A percentile compares a stretch with the other conserved stretches of the same genome.
These are phyloP conservation scores for Oryzias woworae DNA, from an alignment of 2,113 vertebrate species.

Conservation along the genomic window DNA sequence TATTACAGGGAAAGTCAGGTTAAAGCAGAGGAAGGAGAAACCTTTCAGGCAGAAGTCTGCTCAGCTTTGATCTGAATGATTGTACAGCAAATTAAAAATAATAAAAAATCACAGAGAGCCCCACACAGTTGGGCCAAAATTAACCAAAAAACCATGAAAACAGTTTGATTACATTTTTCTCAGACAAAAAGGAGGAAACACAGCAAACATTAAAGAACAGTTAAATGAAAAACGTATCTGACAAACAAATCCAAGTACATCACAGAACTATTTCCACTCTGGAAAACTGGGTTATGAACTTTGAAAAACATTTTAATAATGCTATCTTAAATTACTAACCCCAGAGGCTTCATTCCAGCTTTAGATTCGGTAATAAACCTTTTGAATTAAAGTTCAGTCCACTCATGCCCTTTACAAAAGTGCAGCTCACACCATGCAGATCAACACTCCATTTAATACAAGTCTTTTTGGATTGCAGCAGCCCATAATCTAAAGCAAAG, in stretches of 20 bases:
- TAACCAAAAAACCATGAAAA: conserved; percentile 26
- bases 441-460: conserved; percentile 57
- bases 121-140: conserved; percentile 35
- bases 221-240: conserved; percentile 34
- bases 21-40: conserved; percentile 31
- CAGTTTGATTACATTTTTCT: too few relatives aligned
- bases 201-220: conserved; percentile 30
- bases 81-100: conserved; percentile 43
- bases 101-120: conserved; percentile 31
- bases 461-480: conserved; percentile 8
- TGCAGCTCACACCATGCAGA: conserved; percentile 63
- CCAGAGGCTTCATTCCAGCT: not conserved
- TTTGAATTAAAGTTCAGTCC: not conserved
- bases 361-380: not conserved
- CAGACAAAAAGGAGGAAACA: conserved; percentile 48
- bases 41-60: conserved; percentile 25
- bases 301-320: too few relatives aligned
- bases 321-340: not conserved
- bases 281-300: too few relatives aligned
- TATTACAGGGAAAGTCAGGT: conserved; percentile 37
- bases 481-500: conserved; percentile 1
- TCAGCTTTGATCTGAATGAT: conserved; percentile 33
- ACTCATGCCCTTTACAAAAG: conserved; percentile 18
- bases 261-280: conserved; percentile 3
- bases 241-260: conserved; percentile 23